phyloP scores from a whole-genome alignment of 2,797 vertebrate genomes.

The Esox lucius region DNA sequence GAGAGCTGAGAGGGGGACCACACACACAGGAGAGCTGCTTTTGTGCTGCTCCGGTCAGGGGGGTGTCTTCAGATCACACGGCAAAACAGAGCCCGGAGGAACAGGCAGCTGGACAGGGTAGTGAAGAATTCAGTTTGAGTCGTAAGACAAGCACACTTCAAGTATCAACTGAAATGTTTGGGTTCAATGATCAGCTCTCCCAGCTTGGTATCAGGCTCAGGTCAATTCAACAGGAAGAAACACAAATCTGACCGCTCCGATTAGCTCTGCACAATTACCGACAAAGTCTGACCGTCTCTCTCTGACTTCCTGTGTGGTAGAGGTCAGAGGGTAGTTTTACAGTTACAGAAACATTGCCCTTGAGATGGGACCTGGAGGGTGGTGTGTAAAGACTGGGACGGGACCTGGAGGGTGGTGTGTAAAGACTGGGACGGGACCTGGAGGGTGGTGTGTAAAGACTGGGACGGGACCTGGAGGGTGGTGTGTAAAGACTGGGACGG shows the following conservation, averaged over 20 bases:
- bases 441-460: not conserved
- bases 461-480: too few relatives aligned
- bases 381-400: not conserved
- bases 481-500: not conserved
- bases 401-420: too few relatives aligned
- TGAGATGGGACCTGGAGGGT: not conserved
- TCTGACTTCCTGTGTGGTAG: slow-evolving; percentile 12
- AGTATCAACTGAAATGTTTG: too few relatives aligned
- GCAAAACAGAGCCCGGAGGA: not conserved
- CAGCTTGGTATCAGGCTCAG: too few relatives aligned
- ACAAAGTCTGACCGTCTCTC: slow-evolving; percentile 2
- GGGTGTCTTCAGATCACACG: slow-evolving; percentile 5
- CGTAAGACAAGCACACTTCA: not conserved
- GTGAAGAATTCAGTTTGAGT: not conserved
- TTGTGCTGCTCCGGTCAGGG: not conserved
- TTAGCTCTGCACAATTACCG: not conserved
- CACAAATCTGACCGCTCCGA: slow-evolving; percentile 28
- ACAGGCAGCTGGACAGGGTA: not conserved
- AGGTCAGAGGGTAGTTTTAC: slow-evolving; percentile 14
- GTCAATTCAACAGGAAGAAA: not conserved
- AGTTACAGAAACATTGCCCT: not conserved
- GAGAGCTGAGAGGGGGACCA: slow-evolving; percentile 6
- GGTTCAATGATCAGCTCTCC: too few relatives aligned
- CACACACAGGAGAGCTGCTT: slow-evolving; percentile 15
- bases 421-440: not conserved